These are phyloP conservation scores for Microtus richardsoni DNA, from an alignment of 2,113 vertebrate genomes.

Conservation along the genomic window DNA sequence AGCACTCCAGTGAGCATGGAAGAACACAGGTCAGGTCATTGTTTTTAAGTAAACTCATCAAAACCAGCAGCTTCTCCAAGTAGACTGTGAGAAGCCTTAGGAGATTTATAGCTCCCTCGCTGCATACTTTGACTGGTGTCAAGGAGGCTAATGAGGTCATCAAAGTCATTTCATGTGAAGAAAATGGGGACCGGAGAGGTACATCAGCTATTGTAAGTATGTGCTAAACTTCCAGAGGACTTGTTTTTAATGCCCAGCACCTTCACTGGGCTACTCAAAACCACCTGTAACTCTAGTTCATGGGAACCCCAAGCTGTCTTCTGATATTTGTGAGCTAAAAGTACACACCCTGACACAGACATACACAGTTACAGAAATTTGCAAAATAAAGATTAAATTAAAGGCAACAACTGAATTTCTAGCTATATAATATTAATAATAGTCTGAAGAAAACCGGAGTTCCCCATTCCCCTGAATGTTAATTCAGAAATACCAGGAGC, in stretches of 20 bases:
- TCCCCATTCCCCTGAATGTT: background rate
- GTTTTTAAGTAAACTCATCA: background rate
- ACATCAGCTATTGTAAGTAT: background rate
- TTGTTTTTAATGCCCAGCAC: background rate
- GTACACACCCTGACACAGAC: background rate
- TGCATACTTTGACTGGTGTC: background rate
- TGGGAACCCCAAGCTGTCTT: background rate
- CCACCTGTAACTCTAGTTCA: background rate
- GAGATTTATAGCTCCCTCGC: background rate
- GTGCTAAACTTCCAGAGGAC: background rate
- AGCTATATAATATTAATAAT: background rate
- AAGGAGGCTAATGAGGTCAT: background rate
- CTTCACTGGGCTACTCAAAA: background rate
- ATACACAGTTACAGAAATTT: background rate
- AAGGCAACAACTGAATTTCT: background rate
- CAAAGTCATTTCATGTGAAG: constrained; percentile 39
- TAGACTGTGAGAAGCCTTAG: background rate
- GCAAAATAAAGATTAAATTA: background rate
- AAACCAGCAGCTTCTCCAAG: background rate
- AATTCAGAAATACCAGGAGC: background rate
- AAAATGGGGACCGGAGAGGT: no score
- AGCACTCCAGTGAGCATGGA: background rate
- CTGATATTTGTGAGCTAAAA: background rate
- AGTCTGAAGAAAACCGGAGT: background rate
- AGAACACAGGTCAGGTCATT: background rate